Conservation (phyloP, 2,797 vertebrate genomes). For the Tiaroga cobitis region DNA sequence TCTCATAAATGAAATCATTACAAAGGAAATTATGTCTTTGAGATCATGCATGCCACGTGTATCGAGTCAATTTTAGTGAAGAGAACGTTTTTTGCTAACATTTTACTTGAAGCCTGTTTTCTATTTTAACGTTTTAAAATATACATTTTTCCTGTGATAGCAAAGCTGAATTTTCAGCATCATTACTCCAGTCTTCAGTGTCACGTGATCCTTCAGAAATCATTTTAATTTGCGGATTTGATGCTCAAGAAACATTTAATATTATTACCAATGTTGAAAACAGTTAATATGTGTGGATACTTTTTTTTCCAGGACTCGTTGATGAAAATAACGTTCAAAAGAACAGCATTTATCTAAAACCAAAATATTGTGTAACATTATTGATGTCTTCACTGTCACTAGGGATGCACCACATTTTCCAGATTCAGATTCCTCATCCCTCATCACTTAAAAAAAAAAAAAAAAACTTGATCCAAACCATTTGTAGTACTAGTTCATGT, state of each 20-base stretch:
- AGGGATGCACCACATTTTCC: too few species aligned
- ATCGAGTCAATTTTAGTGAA: not conserved
- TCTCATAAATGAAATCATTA: not conserved
- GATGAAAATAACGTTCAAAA: too few species aligned
- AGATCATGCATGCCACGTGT: not conserved
- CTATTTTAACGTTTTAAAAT: not conserved
- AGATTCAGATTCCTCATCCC: too few species aligned
- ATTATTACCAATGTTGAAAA: too few species aligned
- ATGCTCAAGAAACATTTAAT: too few species aligned
- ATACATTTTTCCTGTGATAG: not conserved
- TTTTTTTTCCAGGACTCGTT: too few species aligned
- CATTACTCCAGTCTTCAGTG: not conserved
- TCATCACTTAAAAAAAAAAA: too few species aligned
- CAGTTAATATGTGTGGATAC: too few species aligned
- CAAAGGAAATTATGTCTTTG: not conserved
- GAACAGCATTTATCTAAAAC: too few species aligned
- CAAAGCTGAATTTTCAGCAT: too few species aligned
- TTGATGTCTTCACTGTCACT: not conserved
- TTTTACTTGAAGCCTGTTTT: not conserved
- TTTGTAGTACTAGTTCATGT: not conserved
- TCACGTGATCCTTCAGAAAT: not conserved
- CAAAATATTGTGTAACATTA: not conserved
- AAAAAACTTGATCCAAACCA: not conserved
- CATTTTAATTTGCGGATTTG: not conserved
- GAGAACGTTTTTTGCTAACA: not conserved